Percentiles rank a stretch among this genome's conserved stretches.
phyloP scores from a whole-genome alignment of 2,797 vertebrate species.

The Smutsia gigantea region DNA sequence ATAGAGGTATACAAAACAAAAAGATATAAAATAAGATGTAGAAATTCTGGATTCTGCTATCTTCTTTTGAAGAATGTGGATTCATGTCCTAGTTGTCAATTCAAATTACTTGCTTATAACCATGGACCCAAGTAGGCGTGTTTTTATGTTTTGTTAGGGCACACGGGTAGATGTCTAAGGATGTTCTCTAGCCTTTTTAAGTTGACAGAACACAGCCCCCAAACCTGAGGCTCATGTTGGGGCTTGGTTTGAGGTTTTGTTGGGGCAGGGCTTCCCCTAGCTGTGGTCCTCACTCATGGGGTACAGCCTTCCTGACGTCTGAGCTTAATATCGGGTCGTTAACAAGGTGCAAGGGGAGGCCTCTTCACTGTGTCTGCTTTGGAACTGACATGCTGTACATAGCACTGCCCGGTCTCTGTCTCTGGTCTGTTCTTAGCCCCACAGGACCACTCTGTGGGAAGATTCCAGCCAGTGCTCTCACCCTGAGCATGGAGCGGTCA shows the following conservation, averaged over 20 bases:
- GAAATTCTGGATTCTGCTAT: not conserved
- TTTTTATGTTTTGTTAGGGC: not conserved
- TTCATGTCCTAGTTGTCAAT: not conserved
- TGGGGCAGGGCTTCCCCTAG: not conserved
- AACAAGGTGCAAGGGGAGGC: not conserved
- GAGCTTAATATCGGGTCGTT: not conserved
- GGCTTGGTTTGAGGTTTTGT: not conserved
- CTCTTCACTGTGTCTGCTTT: not conserved
- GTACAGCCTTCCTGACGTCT: not conserved
- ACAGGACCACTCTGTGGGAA: not conserved
- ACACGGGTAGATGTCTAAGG: not conserved
- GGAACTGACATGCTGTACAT: not conserved
- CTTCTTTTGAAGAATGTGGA: not conserved
- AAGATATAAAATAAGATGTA: too few species aligned
- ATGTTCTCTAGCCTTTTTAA: not conserved
- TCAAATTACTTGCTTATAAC: not conserved
- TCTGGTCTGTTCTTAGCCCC: not conserved
- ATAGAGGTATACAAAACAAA: too few species aligned
- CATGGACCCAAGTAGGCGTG: not conserved
- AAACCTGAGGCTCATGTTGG: not conserved
- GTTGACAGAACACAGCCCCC: not conserved
- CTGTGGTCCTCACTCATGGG: not conserved
- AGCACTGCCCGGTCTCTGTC: not conserved
- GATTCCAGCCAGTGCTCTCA: not conserved
- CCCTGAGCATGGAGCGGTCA: accelerated